These are phyloP conservation scores for Anneissia japonica DNA, from an alignment of 35 echinoderm and acorn worm genomes.

Conservation along the genomic window DNA sequence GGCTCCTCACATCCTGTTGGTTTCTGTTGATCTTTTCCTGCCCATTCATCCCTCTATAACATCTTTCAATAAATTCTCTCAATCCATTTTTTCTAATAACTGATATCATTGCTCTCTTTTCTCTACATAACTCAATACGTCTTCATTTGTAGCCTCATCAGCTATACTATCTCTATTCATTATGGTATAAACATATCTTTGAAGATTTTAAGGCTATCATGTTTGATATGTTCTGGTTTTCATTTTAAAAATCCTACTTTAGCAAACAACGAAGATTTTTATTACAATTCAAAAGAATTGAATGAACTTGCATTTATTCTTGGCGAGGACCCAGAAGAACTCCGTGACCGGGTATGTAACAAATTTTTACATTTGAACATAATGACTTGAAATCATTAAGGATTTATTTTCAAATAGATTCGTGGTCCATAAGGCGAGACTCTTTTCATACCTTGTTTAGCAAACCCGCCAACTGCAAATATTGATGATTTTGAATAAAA, in stretches of 20 bases:
- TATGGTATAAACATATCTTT: neutral
- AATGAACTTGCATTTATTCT: slow-evolving; percentile 79
- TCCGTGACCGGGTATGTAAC: slow-evolving; percentile 69
- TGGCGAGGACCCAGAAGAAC: slow-evolving; percentile 88
- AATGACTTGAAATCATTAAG: too few relatives aligned
- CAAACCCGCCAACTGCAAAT: too few relatives aligned
- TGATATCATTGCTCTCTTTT: neutral
- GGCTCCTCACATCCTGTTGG: too few relatives aligned
- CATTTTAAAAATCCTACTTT: slow-evolving; percentile 5
- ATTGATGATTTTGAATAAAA: too few relatives aligned
- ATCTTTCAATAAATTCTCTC: too few relatives aligned
- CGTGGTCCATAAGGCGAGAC: too few relatives aligned
- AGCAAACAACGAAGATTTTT: slow-evolving; percentile 55
- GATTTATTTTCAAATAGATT: too few relatives aligned
- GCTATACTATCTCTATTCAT: too few relatives aligned
- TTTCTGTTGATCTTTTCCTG: too few relatives aligned
- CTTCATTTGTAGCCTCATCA: neutral
- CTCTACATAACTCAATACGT: neutral
- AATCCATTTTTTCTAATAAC: neutral
- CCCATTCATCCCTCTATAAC: too few relatives aligned
- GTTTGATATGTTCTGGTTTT: neutral
- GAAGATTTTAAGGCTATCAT: neutral
- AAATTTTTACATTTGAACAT: too few relatives aligned
- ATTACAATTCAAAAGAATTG: slow-evolving; percentile 68
- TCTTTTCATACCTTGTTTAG: too few relatives aligned